Evolutionary conservation across 2,888 invertebrate species (phyloP).

Genomic region (Pristionchus fissidentatus): DNA sequence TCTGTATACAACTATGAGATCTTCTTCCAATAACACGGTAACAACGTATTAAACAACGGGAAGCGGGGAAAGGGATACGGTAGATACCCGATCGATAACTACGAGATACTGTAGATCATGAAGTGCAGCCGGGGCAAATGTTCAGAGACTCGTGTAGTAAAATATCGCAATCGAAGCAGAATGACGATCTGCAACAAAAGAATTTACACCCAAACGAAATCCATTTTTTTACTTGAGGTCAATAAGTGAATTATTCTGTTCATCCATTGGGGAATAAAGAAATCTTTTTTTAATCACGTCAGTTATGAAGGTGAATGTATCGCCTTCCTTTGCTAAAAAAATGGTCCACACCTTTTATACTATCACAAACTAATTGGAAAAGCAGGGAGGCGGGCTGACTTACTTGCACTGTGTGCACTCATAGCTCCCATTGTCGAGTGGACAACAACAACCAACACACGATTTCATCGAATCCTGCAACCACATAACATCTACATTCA

Average conservation of each 20-base stretch:
- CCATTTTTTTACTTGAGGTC: no score
- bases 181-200: conserved; percentile 77
- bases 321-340: neutral
- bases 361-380: no score
- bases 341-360: no score
- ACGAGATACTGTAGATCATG: neutral
- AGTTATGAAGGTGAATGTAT: no score
- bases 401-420: conserved; percentile 61
- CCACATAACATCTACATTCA: neutral
- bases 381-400: no score
- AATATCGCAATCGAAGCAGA: conserved; percentile 95
- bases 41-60: neutral
- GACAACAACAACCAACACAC: conserved; percentile 28
- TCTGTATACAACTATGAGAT: conserved; percentile 31
- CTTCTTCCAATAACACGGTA: neutral
- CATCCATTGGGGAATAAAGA: no score
- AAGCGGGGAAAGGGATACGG: neutral
- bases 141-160: conserved; percentile 94
- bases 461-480: neutral
- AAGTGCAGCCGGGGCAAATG: conserved; percentile 91
- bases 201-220: no score
- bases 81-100: neutral
- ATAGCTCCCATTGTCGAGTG: conserved; percentile 58
- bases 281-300: no score
- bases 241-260: no score